Base-by-base conservation (phyloP, 2,888 invertebrate genomes). In the Plagiodera versicolora region DNA sequence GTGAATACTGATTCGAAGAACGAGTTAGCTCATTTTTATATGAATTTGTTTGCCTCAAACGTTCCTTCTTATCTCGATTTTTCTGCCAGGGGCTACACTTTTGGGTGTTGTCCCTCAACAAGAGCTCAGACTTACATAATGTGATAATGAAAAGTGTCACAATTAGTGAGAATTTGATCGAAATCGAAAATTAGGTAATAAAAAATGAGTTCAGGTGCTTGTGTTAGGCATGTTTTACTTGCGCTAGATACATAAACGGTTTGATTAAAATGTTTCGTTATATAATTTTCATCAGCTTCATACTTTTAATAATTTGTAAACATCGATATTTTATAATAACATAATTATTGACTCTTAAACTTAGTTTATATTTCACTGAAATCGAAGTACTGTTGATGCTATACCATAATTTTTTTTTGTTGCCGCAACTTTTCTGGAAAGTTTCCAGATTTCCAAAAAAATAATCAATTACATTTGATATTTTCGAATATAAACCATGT, bases 1-100 rank as follows among this genome's bases (percentile, higher is more conserved):
- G 35, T n/a, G 45, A 39, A 60, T 51, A 65, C 65, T 65, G 65
- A 62, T 60, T 62, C 10, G 45, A 60, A 65, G 58, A 65, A 50
- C 35, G 53, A n/a, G 24, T 47, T 46, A 14, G 50, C 50, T 32
- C 54, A 61, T 58, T 60, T 65, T 65, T 65, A 65, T 65, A 65
- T 51, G 18, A 53, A 58, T 20, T 51, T 20, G 20, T 30, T 49
- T 18, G 18, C 39, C 50, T 14, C 10, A 28, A 28, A 60, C 60
- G 47, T 62, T 65, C 65, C 11, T 14, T 39, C 39, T 39, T 39
- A 39, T 39, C 39, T 10, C 14, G 14, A 14, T n/a, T 39, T 39
- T 39, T 14, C 11, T 3, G 39, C 39, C 14, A 39, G 39, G 6
- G 39, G 39, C n/a, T 39, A 39, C 39, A 39, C 14, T 39, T 39